phyloP scores from a whole-genome alignment of 2,888 invertebrate genomes.

The Ceratothoa steindachneri region DNA sequence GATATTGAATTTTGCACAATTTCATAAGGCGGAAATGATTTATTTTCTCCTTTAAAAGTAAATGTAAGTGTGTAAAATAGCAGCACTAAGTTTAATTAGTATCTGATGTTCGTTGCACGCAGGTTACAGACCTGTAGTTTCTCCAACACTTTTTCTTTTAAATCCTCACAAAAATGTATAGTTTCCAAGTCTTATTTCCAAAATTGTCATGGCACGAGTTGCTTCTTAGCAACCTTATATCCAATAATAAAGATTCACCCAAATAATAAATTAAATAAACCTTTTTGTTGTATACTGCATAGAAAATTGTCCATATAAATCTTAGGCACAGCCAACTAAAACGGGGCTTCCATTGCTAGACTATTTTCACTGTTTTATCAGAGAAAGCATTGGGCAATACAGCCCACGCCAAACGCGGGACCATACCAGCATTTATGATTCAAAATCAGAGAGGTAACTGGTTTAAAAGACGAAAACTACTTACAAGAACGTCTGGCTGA shows the following conservation, averaged over 20 bases:
- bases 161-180: too few species aligned
- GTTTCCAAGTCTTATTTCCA: too few species aligned
- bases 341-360: background rate
- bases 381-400: background rate
- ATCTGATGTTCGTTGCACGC: too few species aligned
- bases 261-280: background rate
- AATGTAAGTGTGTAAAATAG: too few species aligned
- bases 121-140: too few species aligned
- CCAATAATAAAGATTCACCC: background rate
- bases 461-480: slow-evolving; percentile 4
- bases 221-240: background rate
- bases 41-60: too few species aligned
- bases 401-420: background rate
- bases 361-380: background rate
- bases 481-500: slow-evolving; percentile 11
- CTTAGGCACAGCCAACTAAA: background rate
- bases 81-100: too few species aligned
- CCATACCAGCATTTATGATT: background rate
- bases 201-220: background rate
- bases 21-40: too few species aligned
- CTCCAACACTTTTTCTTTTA: too few species aligned
- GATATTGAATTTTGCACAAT: too few species aligned
- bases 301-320: background rate
- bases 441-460: slow-evolving; percentile 13
- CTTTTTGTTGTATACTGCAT: background rate